Percentiles rank a stretch among this genome's conserved stretches.
phyloP scores from a whole-genome alignment of 2,888 invertebrate species.

The Incurvaria masculella region DNA sequence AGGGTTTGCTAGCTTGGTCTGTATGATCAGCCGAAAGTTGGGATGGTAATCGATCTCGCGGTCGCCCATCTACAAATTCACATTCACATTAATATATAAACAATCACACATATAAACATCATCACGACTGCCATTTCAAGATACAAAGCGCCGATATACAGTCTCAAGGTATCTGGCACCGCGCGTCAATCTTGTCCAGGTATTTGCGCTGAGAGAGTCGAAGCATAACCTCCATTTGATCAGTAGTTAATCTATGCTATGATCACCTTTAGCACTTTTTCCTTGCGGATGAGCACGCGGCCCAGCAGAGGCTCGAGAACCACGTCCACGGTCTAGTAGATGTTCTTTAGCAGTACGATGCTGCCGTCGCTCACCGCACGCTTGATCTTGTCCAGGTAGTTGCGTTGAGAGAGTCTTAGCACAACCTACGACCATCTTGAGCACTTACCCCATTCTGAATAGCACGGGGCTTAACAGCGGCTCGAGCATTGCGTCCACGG shows the following conservation, averaged over 20 bases:
- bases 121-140: no score
- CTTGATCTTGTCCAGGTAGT: no score
- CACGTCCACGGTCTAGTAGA: conserved; percentile 85
- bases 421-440: no score
- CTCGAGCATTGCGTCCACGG: conserved; percentile 86
- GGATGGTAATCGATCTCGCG: conserved; percentile 88
- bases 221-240: no score
- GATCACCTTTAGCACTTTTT: conserved; percentile 65
- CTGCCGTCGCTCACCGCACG: conserved; percentile 72
- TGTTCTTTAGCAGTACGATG: conserved; percentile 82
- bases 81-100: no score
- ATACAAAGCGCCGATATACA: no score
- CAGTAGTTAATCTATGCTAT: no score
- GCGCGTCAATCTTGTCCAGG: no score
- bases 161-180: no score
- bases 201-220: no score
- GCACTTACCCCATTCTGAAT: conserved; percentile 79
- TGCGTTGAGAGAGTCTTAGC: no score
- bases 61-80: conserved; percentile 83
- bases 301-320: conserved; percentile 88
- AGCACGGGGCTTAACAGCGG: conserved; percentile 84
- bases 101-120: background rate
- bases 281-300: conserved; percentile 84
- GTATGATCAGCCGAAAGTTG: conserved; percentile 78
- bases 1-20: conserved; percentile 93